phyloP scores from a whole-genome alignment of 2,113 vertebrate species.

The Albula glossodonta region DNA sequence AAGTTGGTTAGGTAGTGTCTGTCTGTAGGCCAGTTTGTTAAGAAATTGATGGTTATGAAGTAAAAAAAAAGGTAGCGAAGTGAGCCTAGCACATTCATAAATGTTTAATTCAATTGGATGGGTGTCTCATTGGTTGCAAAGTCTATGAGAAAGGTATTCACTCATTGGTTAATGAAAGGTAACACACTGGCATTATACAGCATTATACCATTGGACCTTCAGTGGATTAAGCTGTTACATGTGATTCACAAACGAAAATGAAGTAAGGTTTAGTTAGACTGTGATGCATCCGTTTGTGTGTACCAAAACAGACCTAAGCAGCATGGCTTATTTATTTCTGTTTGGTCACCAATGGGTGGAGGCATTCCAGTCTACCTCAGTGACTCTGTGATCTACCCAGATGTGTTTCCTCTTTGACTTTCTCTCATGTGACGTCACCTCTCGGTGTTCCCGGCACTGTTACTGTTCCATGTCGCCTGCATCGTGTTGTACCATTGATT shows the following conservation, averaged over 20 bases:
- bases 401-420: neutral
- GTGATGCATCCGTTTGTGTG: neutral
- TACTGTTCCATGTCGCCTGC: slow-evolving; percentile 62
- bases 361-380: neutral
- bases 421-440: slow-evolving; percentile 22
- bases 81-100: too few species aligned
- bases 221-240: neutral
- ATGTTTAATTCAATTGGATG: neutral
- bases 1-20: neutral
- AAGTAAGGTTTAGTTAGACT: neutral
- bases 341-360: neutral
- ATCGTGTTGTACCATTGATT: slow-evolving; percentile 62
- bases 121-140: neutral
- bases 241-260: neutral
- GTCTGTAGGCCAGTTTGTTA: neutral
- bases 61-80: too few species aligned
- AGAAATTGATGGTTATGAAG: neutral
- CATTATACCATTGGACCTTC: neutral
- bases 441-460: slow-evolving; percentile 14
- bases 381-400: neutral
- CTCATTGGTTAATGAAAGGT: slow-evolving; percentile 26
- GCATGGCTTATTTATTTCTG: too few species aligned
- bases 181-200: neutral
- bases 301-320: too few species aligned
- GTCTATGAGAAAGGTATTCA: slow-evolving; percentile 41